Evolutionary conservation across 2,888 invertebrate species (phyloP).

Genomic region (Cantharis flavilabris): DNA sequence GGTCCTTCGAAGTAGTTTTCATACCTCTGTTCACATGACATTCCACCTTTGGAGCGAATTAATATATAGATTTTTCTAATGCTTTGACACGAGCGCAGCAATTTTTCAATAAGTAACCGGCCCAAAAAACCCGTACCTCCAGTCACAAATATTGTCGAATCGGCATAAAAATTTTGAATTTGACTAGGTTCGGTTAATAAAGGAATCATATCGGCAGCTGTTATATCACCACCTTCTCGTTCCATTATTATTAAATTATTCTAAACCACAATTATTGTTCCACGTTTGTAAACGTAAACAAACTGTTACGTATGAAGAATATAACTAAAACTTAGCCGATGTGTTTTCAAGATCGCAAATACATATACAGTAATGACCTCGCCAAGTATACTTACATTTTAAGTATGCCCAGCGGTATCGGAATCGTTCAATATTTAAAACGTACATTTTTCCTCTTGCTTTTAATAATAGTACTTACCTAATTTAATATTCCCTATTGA

Average conservation of each 20-base stretch:
- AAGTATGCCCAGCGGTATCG: background rate
- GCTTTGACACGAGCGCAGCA: slow-evolving; percentile 48
- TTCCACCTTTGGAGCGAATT: slow-evolving; percentile 45
- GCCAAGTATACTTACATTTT: background rate
- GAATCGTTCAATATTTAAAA: background rate
- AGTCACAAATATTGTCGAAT: slow-evolving; percentile 48
- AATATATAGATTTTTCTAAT: slow-evolving; percentile 45
- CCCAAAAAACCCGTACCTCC: slow-evolving; percentile 52
- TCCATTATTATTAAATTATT: slow-evolving; percentile 24
- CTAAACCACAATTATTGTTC: background rate
- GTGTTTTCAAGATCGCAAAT: background rate
- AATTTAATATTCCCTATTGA: background rate
- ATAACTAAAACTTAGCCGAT: background rate
- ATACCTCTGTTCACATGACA: slow-evolving; percentile 40
- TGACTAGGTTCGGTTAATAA: slow-evolving; percentile 25
- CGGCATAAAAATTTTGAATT: slow-evolving; percentile 42
- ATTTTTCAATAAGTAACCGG: slow-evolving; percentile 46
- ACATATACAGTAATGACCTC: background rate
- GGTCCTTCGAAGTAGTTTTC: slow-evolving; percentile 65
- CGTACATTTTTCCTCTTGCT: too few species aligned
- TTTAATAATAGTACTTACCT: background rate
- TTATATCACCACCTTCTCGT: slow-evolving; percentile 59
- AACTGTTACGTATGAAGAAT: background rate
- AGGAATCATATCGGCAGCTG: slow-evolving; percentile 55
- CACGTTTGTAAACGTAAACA: background rate